Evolutionary conservation across 2,888 invertebrate genomes (phyloP).

Genomic region (Chloroclysta siterata): DNA sequence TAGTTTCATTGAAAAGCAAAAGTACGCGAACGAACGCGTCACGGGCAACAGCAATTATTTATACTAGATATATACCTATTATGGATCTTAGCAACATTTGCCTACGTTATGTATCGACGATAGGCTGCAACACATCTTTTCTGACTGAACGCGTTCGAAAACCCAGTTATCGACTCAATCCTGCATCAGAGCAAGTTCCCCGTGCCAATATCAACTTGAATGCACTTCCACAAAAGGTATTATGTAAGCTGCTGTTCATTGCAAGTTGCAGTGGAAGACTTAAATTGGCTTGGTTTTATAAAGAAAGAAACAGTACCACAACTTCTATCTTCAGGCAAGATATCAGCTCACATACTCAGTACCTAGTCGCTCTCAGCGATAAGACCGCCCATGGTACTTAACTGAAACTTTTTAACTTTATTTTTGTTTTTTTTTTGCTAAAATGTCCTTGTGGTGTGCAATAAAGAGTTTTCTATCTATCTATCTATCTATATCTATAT

Average conservation of each 20-base stretch:
- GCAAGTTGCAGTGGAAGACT: constrained; percentile 8
- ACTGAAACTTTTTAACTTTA: no score
- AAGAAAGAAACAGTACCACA: no score
- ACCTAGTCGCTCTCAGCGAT: no score
- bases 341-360: no score
- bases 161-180: constrained; percentile 3
- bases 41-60: background rate
- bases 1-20: no score
- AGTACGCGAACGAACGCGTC: no score
- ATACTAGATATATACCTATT: background rate
- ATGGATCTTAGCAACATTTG: background rate
- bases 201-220: constrained; percentile 8
- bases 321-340: no score
- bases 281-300: background rate
- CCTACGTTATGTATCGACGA: background rate
- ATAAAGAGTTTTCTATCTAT: no score
- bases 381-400: no score
- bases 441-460: no score
- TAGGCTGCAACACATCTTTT: background rate
- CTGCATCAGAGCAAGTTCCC: constrained; percentile 8
- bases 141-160: constrained; percentile 1
- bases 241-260: background rate
- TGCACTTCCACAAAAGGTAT: constrained; percentile 19
- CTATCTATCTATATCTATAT: no score
- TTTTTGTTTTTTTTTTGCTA: no score